Conservation (phyloP, 1,140 invertebrate species). For the Pogonognathellus flavescens region DNA sequence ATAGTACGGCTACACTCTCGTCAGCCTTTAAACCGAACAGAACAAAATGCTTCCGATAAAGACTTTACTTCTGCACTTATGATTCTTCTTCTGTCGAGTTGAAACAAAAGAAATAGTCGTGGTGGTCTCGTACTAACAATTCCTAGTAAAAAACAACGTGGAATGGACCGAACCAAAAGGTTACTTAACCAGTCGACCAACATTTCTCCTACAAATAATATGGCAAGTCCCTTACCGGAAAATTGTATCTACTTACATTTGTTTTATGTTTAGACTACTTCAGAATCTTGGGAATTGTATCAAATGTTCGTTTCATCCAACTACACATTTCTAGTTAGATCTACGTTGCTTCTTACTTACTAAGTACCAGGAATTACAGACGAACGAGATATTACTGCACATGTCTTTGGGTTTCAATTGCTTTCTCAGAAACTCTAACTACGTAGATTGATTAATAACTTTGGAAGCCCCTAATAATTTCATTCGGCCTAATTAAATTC, state of each 20-base stretch:
- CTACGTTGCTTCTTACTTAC: conserved; percentile 13
- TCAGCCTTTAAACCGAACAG: conserved; percentile 15
- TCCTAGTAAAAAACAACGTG: conserved; percentile 12
- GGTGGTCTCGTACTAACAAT: neutral
- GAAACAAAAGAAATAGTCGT: neutral
- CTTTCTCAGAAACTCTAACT: neutral
- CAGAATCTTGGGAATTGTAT: no score
- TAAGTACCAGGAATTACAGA: no score
- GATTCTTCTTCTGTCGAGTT: conserved; percentile 15
- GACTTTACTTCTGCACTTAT: conserved; percentile 37
- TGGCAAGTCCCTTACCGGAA: no score
- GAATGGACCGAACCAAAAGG: conserved; percentile 15
- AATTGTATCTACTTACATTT: no score
- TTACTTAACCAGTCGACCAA: conserved; percentile 14
- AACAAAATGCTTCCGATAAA: conserved; percentile 39
- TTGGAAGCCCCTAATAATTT: neutral
- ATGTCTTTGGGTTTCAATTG: neutral
- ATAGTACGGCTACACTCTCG: no score
- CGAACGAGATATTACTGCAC: no score
- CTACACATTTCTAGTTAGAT: neutral
- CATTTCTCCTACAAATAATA: neutral
- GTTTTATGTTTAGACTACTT: no score
- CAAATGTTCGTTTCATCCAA: no score
- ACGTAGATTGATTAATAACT: neutral
- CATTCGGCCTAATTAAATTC: no score